Evolutionary conservation across 2,888 invertebrate species (phyloP).

Genomic region (Callosobruchus maculatus): DNA sequence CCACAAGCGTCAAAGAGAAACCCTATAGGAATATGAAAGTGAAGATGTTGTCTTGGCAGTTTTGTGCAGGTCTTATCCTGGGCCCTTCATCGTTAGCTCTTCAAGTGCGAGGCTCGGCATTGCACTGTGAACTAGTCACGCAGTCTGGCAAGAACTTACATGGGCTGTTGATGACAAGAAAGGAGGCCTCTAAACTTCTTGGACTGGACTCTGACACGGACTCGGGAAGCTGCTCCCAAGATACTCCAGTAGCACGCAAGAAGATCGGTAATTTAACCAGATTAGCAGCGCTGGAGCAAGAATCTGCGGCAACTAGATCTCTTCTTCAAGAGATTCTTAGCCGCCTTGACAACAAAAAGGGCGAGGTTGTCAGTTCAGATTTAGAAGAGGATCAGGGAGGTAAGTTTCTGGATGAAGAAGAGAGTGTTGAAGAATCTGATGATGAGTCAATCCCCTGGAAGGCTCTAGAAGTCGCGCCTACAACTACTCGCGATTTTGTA

Average conservation of each 20-base stretch:
- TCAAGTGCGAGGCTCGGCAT: background rate
- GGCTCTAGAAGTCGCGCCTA: background rate
- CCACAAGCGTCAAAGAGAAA: slow-evolving; percentile 18
- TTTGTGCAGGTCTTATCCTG: slow-evolving; percentile 20
- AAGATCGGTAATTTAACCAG: background rate
- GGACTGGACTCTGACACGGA: background rate
- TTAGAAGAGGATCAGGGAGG: no score
- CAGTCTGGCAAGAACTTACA: background rate
- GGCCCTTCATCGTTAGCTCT: background rate
- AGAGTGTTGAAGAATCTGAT: background rate
- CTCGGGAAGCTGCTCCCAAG: background rate
- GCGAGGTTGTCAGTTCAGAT: no score
- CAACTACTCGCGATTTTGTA: background rate
- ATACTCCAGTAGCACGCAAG: background rate
- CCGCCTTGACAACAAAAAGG: background rate
- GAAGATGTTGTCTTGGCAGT: slow-evolving; percentile 26
- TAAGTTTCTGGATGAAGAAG: background rate
- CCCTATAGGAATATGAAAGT: slow-evolving; percentile 24
- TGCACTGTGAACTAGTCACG: background rate
- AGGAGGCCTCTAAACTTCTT: background rate
- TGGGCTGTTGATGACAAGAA: background rate
- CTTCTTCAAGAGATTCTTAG: background rate
- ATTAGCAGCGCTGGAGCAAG: background rate
- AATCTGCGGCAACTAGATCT: background rate
- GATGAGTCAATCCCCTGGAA: background rate